Evolutionary conservation across 2,797 vertebrate genomes (phyloP).

Genomic region (Paratrypauchen microcephalus): DNA sequence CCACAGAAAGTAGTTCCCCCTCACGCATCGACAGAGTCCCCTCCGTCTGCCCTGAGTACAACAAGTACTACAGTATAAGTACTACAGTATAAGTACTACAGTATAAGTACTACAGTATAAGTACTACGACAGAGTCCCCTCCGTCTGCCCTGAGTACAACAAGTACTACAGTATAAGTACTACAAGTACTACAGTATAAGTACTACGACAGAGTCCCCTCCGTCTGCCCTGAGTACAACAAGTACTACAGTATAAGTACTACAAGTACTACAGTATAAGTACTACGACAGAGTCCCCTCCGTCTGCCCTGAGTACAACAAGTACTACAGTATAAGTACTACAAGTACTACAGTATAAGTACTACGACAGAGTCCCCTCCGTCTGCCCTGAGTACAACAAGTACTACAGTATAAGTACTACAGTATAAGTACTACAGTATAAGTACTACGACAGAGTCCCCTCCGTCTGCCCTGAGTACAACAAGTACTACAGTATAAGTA

Average conservation of each 20-base stretch:
- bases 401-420: background rate
- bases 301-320: slow-evolving; percentile 35
- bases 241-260: no score
- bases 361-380: no score
- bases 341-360: background rate
- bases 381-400: no score
- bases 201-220: background rate
- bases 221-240: background rate
- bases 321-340: no score
- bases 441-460: slow-evolving; percentile 84
- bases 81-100: background rate
- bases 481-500: background rate
- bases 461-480: slow-evolving; percentile 86
- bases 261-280: no score
- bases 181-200: background rate
- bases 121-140: no score
- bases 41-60: slow-evolving; percentile 87
- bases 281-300: no score
- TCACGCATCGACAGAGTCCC: slow-evolving; percentile 96
- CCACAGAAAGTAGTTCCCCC: slow-evolving; percentile 93
- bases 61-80: no score
- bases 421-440: no score
- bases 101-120: no score
- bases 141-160: no score
- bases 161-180: no score